A percentile compares a stretch with the other conserved stretches of the same genome.
These are phyloP conservation scores for Tanytarsus gracilentus DNA, from an alignment of 2,888 invertebrate species.

Conservation along the genomic window DNA sequence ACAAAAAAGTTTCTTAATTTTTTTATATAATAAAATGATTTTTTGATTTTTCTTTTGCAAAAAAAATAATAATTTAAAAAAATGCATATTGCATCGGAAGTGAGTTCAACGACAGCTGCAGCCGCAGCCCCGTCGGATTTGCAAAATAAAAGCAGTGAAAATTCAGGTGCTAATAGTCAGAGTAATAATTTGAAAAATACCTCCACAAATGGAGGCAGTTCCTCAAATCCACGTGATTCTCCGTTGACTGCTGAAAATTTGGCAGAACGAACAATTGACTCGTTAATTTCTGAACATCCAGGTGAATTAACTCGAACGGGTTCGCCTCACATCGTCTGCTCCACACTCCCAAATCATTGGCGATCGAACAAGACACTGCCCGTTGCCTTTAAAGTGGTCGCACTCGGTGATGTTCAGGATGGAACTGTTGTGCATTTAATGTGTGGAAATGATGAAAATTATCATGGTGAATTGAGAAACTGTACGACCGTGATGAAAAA, in stretches of 20 bases:
- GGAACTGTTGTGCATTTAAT: constrained; percentile 88
- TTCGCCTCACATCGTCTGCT: constrained; percentile 87
- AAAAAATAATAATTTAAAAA: constrained; percentile 32
- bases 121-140: constrained; percentile 33
- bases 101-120: constrained; percentile 59
- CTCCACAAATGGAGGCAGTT: constrained; percentile 16
- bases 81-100: constrained; percentile 76
- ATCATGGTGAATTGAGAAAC: constrained; percentile 87
- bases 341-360: constrained; percentile 92
- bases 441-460: constrained; percentile 97
- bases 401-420: constrained; percentile 84
- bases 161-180: constrained; percentile 20
- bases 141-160: constrained; percentile 6
- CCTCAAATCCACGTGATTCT: constrained; percentile 35
- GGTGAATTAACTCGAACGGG: constrained; percentile 90
- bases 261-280: constrained; percentile 75
- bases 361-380: constrained; percentile 94
- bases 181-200: neutral
- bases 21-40: neutral
- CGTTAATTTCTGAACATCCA: constrained; percentile 79
- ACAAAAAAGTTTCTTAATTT: neutral
- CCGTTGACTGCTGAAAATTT: constrained; percentile 69
- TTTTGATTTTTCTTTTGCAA: neutral
- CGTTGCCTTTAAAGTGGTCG: constrained; percentile 89
- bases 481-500: constrained; percentile 92